A percentile compares a stretch with the other conserved stretches of the same genome.
Evolutionary conservation across 2,113 vertebrate species (phyloP).

Genomic region (Antennarius striatus): DNA sequence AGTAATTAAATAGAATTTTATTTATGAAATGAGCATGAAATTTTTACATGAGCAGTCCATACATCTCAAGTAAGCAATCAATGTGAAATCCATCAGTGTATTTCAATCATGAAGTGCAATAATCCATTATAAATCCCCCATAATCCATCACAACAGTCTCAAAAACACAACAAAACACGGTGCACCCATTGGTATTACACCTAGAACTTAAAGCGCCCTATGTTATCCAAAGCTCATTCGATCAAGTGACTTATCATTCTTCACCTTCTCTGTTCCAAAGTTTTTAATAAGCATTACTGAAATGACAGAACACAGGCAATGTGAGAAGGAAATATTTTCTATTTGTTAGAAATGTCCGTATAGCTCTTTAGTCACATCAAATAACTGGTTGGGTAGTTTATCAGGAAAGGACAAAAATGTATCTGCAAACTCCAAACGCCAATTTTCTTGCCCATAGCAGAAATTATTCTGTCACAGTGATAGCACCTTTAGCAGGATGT

Average conservation of each 20-base stretch:
- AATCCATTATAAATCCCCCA: no score
- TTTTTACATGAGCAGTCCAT: no score
- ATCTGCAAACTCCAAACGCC: constrained; percentile 46
- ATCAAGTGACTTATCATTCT: constrained; percentile 16
- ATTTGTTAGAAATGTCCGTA: constrained; percentile 40
- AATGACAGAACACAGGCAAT: constrained; percentile 32
- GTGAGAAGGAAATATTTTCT: constrained; percentile 19
- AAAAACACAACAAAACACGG: background rate
- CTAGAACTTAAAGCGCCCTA: constrained; percentile 13
- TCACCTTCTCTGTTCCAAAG: constrained; percentile 25
- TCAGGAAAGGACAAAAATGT: constrained; percentile 53
- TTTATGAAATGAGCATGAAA: no score
- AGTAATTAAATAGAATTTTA: no score
- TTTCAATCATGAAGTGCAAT: no score
- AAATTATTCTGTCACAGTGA: constrained; percentile 54
- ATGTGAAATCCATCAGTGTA: no score
- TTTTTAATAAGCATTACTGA: constrained; percentile 36
- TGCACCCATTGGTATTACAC: background rate
- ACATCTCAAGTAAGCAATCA: no score
- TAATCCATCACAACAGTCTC: no score
- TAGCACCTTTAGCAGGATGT: constrained; percentile 42
- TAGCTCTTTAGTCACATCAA: constrained; percentile 44
- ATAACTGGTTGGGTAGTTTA: constrained; percentile 52
- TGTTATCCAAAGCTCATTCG: constrained; percentile 7
- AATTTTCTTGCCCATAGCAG: constrained; percentile 45